Percentiles rank a stretch among this genome's conserved stretches.
Conservation (phyloP, 2,113 vertebrate genomes). For the Vidua chalybeata region DNA sequence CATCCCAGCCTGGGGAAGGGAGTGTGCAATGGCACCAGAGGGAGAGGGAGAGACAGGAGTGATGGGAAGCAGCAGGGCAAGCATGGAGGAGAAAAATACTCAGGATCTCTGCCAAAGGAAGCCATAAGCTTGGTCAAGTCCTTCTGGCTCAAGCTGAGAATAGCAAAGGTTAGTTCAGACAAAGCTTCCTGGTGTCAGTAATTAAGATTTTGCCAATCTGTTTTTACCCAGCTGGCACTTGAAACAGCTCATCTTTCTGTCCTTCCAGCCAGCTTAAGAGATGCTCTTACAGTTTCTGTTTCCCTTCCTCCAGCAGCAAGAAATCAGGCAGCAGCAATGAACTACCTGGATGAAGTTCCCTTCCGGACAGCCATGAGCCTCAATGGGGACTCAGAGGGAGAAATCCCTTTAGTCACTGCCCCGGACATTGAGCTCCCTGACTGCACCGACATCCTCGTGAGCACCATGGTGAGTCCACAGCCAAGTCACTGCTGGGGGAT, state of each 20-base stretch:
- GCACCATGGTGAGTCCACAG: slow-evolving; percentile 82
- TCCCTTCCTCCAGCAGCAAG: not conserved
- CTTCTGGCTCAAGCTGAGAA: not conserved
- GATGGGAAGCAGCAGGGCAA: not conserved
- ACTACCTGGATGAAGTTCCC: slow-evolving; percentile 82
- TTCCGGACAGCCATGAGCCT: slow-evolving; percentile 75
- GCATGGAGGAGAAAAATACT: not conserved
- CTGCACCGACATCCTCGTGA: slow-evolving; percentile 78
- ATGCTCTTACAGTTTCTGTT: not conserved
- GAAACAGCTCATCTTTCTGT: not conserved
- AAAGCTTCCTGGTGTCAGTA: not conserved
- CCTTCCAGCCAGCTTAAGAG: not conserved
- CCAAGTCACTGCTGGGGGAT: rapidly evolving
- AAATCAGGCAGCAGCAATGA: slow-evolving; percentile 49
- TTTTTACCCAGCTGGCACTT: not conserved
- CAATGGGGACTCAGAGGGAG: slow-evolving; percentile 20
- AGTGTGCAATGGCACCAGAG: rapidly evolving
- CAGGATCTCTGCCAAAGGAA: not conserved
- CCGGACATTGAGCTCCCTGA: slow-evolving; percentile 72
- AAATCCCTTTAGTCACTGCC: not conserved
- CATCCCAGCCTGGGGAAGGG: not conserved
- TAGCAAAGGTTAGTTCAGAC: not conserved
- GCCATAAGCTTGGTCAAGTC: not conserved
- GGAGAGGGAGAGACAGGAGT: not conserved
- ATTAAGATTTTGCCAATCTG: not conserved